Evolutionary conservation across 2,888 invertebrate species (phyloP).

Genomic region (Idaea biselata): DNA sequence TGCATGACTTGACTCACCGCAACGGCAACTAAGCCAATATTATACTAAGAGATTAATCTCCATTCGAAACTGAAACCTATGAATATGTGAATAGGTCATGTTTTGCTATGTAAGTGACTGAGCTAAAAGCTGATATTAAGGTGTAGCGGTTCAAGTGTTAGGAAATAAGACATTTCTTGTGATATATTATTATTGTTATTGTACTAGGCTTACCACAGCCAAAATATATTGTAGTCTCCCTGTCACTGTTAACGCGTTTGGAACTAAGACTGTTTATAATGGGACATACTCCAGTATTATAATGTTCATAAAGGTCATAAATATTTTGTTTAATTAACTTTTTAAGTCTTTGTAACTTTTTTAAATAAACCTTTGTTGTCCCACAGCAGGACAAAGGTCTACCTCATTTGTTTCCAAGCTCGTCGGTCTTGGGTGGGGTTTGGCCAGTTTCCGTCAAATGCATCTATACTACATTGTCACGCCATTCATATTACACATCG

Average conservation of each 20-base stretch:
- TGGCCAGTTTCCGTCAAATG: too few relatives aligned
- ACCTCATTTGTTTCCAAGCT: too few relatives aligned
- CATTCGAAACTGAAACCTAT: constrained; percentile 38
- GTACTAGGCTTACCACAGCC: background rate
- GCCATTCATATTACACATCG: too few relatives aligned
- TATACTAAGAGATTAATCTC: constrained; percentile 6
- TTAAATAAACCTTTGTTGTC: too few relatives aligned
- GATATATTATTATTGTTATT: background rate
- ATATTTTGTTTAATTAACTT: too few relatives aligned
- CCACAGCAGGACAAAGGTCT: too few relatives aligned
- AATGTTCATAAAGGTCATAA: too few relatives aligned
- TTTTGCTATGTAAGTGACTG: constrained; percentile 33
- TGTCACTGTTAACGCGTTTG: background rate
- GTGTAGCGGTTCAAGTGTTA: constrained; percentile 12
- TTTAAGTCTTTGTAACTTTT: too few relatives aligned
- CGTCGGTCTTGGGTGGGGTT: too few relatives aligned
- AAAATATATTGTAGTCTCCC: background rate
- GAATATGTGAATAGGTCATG: constrained; percentile 32
- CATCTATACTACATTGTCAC: too few relatives aligned
- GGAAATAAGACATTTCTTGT: constrained; percentile 6
- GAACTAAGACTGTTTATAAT: background rate
- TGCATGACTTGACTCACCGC: constrained; percentile 5
- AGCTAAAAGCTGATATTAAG: constrained; percentile 22
- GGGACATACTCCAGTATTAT: background rate
- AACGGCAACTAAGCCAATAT: constrained; percentile 3